phyloP scores from a whole-genome alignment of 2,888 invertebrate species.

The Pseudeuparius sepicola region DNA sequence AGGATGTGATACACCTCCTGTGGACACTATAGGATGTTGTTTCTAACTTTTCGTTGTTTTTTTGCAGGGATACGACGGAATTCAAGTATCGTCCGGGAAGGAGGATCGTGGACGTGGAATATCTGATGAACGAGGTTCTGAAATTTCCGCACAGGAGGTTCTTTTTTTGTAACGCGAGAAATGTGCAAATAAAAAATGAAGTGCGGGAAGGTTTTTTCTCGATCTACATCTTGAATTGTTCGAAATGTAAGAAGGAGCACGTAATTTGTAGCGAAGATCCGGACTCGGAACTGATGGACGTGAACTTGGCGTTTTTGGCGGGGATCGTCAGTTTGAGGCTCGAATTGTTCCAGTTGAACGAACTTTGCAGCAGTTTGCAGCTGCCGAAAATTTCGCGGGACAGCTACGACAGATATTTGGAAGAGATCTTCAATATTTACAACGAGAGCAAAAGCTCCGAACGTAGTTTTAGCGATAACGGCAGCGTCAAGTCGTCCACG shows the following conservation, averaged over 20 bases:
- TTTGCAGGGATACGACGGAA: constrained; percentile 22
- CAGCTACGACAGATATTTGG: constrained; percentile 22
- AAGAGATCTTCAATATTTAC: constrained; percentile 25
- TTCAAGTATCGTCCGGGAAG: constrained; percentile 25
- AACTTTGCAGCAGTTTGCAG: constrained; percentile 25
- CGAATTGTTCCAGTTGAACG: constrained; percentile 24
- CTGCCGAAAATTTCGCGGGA: constrained; percentile 22
- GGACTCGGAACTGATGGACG: constrained; percentile 22
- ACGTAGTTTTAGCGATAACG: constrained; percentile 9
- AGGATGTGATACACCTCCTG: too few relatives aligned
- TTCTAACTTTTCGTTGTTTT: too few relatives aligned
- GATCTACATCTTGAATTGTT: constrained; percentile 22
- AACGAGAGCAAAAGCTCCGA: constrained; percentile 17
- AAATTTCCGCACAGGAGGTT: constrained; percentile 24
- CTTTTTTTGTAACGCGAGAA: constrained; percentile 21
- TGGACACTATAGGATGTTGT: too few relatives aligned
- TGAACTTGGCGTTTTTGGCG: constrained; percentile 26
- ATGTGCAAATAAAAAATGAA: constrained; percentile 26
- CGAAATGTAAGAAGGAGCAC: constrained; percentile 21
- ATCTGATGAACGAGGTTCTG: constrained; percentile 23
- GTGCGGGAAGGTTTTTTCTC: constrained; percentile 25
- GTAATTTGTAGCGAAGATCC: constrained; percentile 26
- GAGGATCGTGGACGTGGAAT: constrained; percentile 26
- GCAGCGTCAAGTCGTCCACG: constrained; percentile 13
- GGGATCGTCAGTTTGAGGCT: constrained; percentile 25